Conservation (phyloP, 1,140 invertebrate genomes). For the Druon quercuslanigerum region DNA sequence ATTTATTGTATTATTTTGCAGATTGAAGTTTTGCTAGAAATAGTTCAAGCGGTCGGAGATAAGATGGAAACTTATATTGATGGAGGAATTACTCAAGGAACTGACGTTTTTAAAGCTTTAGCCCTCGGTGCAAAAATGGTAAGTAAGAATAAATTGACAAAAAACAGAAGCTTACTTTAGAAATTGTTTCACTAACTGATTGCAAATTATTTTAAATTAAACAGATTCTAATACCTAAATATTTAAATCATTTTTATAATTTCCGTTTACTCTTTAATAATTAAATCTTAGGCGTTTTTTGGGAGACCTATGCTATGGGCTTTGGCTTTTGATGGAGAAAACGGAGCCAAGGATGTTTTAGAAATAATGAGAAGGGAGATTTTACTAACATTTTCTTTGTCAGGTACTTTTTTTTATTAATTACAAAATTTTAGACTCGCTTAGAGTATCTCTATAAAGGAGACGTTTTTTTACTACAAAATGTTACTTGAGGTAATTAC, state of each 20-base stretch:
- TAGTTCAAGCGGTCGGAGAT: constrained; percentile 84
- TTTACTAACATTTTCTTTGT: constrained; percentile 84
- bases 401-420: constrained; percentile 77
- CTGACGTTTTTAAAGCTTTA: constrained; percentile 82
- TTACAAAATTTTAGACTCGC: too few species aligned
- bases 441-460: background rate
- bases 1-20: constrained; percentile 64
- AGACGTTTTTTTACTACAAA: constrained; percentile 25
- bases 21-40: constrained; percentile 92
- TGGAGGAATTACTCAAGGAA: constrained; percentile 10
- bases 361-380: constrained; percentile 87
- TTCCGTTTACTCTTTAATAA: constrained; percentile 9
- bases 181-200: too few species aligned
- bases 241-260: too few species aligned
- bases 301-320: constrained; percentile 94
- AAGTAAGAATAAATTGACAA: constrained; percentile 38
- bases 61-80: constrained; percentile 88
- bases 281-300: constrained; percentile 83
- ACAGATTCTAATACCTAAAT: too few species aligned
- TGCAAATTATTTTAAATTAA: too few species aligned
- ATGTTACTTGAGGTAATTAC: too few species aligned
- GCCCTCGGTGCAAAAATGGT: constrained; percentile 93
- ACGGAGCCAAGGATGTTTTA: constrained; percentile 86
- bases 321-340: constrained; percentile 84
- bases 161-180: too few species aligned